phyloP scores from a whole-genome alignment of 2,888 invertebrate species.

The Dyspetes luteomarginatus region DNA sequence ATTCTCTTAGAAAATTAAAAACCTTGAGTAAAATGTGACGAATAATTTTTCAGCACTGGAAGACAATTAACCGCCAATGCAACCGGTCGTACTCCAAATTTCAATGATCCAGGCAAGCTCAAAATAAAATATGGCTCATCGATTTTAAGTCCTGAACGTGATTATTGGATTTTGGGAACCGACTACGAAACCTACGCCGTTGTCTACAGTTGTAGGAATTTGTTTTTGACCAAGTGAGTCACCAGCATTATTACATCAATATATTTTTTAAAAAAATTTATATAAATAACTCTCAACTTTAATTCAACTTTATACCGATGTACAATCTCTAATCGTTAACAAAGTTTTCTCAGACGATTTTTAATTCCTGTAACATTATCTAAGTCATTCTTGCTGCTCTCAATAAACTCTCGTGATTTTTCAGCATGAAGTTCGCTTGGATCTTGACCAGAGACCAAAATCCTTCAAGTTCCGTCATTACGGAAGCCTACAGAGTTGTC shows the following conservation, averaged over 20 bases:
- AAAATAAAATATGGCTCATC: constrained; percentile 86
- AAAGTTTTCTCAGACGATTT: too few relatives aligned
- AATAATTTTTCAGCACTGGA: constrained; percentile 84
- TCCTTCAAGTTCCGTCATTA: constrained; percentile 85
- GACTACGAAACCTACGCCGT: constrained; percentile 87
- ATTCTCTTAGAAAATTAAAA: background rate
- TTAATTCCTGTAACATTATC: too few relatives aligned
- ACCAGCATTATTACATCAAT: constrained; percentile 84
- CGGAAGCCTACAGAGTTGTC: constrained; percentile 84
- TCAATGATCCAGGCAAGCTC: constrained; percentile 85
- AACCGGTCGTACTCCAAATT: constrained; percentile 84
- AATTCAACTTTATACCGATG: too few relatives aligned
- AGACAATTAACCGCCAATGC: constrained; percentile 85
- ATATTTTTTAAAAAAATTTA: background rate
- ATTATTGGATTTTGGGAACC: constrained; percentile 87
- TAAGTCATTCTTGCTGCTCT: too few relatives aligned
- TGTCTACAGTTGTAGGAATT: constrained; percentile 87
- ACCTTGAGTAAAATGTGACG: background rate
- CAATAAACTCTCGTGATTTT: too few relatives aligned
- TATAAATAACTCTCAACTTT: background rate
- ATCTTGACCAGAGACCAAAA: constrained; percentile 87
- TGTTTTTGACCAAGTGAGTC: constrained; percentile 85
- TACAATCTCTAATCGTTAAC: too few relatives aligned
- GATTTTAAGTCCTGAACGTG: constrained; percentile 84
- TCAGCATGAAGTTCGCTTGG: constrained; percentile 84